Evolutionary conservation across 2,797 vertebrate genomes (phyloP), one percentile per base, ranked within the genome.

Genomic region (Linurgus olivaceus): DNA sequence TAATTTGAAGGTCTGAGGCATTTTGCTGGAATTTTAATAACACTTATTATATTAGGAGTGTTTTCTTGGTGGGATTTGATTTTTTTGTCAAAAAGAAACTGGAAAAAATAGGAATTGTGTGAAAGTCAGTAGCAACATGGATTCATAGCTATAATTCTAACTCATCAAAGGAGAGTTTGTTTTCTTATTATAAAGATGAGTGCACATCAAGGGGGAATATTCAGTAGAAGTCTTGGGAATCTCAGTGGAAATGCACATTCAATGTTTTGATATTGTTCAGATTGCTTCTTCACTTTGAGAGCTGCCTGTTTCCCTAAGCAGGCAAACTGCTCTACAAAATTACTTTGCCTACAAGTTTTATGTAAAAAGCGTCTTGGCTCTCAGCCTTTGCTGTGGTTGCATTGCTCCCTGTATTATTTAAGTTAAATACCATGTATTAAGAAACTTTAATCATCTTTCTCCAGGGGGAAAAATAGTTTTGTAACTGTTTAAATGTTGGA

Each of bases 341-440:
- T 0, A 61, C 63, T 74, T 79, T 93, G 18, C 38, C 47, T 65
- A 54, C 40, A 8, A 54, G 16, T 67, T 91, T 67, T 71, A 23
- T 55, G 16, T 80, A 58, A 85, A 85, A 88, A 86, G 52, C 45
- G 25, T 51, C 62, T 62, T 87, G 75, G 35, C 75, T 57, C 10
- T 57, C 26, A 57, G 50, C 63, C 38, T 76, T 61, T 55, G 66
- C 66, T 70, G 13, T 90, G 78, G 44, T 52, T 76, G 26, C 76
- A 38, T 73, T 59, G 40, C 54, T 92, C 37, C 31, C 51, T 94
- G 13, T 67, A 38, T 93, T 94, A 70, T 84, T 91, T 51, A 74
- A 86, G 79, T 87, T 80, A 96, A 91, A 88, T 81, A 62, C 38
- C 63, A 40, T 48, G 44, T 70, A 78, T 88, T 90, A 85, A 81